A percentile compares a stretch with the other conserved stretches of the same genome.
These are phyloP conservation scores for Pollicipes pollicipes DNA, from an alignment of 1,140 invertebrate genomes.

Conservation along the genomic window DNA sequence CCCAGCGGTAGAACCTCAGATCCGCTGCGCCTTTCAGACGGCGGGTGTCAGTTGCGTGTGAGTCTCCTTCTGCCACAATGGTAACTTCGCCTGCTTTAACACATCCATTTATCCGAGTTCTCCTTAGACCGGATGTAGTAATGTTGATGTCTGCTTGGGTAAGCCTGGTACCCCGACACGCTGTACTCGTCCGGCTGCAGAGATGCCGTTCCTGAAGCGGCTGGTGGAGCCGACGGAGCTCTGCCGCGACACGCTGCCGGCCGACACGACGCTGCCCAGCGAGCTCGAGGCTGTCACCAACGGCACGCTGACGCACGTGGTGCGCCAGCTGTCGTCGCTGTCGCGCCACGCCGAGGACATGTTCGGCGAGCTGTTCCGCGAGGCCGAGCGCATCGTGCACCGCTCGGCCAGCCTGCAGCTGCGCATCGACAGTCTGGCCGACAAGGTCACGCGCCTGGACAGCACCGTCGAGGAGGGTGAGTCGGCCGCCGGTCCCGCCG, in stretches of 20 bases:
- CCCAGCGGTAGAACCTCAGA: too few species aligned
- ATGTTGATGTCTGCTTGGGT: too few species aligned
- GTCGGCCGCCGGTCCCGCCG: slow-evolving; percentile 13
- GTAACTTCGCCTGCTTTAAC: too few species aligned
- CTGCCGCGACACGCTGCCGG: slow-evolving; percentile 67
- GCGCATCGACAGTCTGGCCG: slow-evolving; percentile 75
- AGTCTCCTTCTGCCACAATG: too few species aligned
- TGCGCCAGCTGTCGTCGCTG: slow-evolving; percentile 60
- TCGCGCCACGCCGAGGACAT: slow-evolving; percentile 94
- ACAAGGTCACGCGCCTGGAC: slow-evolving; percentile 88
- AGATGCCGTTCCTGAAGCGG: slow-evolving; percentile 95
- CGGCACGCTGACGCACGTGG: slow-evolving; percentile 79
- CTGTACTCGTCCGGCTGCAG: too few species aligned
- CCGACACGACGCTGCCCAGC: slow-evolving; percentile 58
- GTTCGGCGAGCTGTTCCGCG: slow-evolving; percentile 77
- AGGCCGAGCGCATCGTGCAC: slow-evolving; percentile 63
- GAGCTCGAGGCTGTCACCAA: slow-evolving; percentile 95
- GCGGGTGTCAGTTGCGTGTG: too few species aligned
- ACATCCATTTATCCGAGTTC: too few species aligned
- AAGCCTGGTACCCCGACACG: background rate
- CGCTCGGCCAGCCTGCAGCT: slow-evolving; percentile 73
- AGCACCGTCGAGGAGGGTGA: slow-evolving; percentile 85
- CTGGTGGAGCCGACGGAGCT: slow-evolving; percentile 84
- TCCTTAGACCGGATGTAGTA: too few species aligned
- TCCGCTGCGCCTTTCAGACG: too few species aligned